Evolutionary conservation across 2,113 vertebrate species (phyloP).

Genomic region (Passer domesticus): DNA sequence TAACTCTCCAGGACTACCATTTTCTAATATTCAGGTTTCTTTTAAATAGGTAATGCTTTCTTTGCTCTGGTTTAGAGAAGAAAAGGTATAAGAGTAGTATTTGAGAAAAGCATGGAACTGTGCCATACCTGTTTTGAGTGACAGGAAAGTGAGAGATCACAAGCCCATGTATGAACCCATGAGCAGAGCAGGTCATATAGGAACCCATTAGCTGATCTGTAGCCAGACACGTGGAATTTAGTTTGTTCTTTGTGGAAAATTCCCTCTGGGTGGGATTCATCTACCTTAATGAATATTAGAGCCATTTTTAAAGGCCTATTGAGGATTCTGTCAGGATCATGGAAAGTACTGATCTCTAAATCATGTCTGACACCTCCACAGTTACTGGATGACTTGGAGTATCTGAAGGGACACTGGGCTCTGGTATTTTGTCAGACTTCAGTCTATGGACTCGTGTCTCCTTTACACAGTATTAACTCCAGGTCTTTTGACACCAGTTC

Average conservation of each 20-base stretch:
- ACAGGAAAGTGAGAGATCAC: neutral
- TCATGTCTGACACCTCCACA: neutral
- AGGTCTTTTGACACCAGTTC: neutral
- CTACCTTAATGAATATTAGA: neutral
- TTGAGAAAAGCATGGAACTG: neutral
- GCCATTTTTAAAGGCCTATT: neutral
- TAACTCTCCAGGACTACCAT: neutral
- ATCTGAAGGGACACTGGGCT: neutral
- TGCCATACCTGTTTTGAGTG: neutral
- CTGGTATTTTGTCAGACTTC: neutral
- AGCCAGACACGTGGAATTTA: neutral
- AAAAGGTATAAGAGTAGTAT: neutral
- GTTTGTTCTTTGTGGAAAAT: neutral
- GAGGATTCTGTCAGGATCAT: neutral
- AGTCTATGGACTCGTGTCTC: neutral
- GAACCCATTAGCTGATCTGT: neutral
- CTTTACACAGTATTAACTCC: neutral
- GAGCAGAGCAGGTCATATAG: neutral
- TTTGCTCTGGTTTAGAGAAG: neutral
- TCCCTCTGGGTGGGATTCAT: neutral
- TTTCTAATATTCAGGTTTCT: neutral
- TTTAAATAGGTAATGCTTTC: neutral
- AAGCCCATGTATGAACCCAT: fast-evolving
- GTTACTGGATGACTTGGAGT: neutral
- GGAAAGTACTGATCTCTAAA: neutral